Conservation (phyloP, 35 echinoderm and acorn worm species). For the Nesometra sesokonis region DNA sequence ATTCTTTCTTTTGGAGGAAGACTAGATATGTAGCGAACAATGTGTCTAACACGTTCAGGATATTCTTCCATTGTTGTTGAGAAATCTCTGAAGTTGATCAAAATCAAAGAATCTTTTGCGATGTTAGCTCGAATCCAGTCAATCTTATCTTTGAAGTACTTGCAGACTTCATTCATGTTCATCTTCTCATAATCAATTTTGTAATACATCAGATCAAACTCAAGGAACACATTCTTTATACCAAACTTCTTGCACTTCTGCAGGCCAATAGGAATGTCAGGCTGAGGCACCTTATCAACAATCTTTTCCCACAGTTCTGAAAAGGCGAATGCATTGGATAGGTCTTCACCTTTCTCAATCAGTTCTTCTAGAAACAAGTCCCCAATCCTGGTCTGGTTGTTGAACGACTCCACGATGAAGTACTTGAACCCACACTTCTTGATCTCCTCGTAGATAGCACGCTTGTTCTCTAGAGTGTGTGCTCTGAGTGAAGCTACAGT, state of each 20-base stretch:
- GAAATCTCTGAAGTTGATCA: background rate
- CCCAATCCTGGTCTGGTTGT: no score
- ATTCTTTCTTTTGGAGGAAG: background rate
- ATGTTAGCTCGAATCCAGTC: slow-evolving; percentile 16
- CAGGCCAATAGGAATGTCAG: slow-evolving; percentile 15
- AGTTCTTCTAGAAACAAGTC: slow-evolving; percentile 37
- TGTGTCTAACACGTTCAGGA: background rate
- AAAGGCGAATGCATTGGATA: no score
- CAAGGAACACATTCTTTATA: no score
- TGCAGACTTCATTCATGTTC: slow-evolving; percentile 9
- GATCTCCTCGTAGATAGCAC: slow-evolving; percentile 14
- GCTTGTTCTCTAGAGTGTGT: slow-evolving; percentile 26
- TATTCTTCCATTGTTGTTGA: background rate
- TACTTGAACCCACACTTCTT: slow-evolving; percentile 18
- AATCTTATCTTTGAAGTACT: slow-evolving; percentile 22
- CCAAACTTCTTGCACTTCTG: slow-evolving; percentile 3
- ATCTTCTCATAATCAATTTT: slow-evolving; percentile 25
- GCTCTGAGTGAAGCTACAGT: no score
- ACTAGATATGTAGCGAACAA: background rate
- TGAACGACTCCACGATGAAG: slow-evolving; percentile 21
- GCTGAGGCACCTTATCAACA: background rate
- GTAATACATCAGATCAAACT: slow-evolving; percentile 21
- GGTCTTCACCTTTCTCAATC: slow-evolving; percentile 31
- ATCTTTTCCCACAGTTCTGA: slow-evolving; percentile 20
- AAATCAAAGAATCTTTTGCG: background rate